These are phyloP conservation scores for Hippoglossus hippoglossus DNA, from an alignment of 2,797 vertebrate species.

Conservation along the genomic window DNA sequence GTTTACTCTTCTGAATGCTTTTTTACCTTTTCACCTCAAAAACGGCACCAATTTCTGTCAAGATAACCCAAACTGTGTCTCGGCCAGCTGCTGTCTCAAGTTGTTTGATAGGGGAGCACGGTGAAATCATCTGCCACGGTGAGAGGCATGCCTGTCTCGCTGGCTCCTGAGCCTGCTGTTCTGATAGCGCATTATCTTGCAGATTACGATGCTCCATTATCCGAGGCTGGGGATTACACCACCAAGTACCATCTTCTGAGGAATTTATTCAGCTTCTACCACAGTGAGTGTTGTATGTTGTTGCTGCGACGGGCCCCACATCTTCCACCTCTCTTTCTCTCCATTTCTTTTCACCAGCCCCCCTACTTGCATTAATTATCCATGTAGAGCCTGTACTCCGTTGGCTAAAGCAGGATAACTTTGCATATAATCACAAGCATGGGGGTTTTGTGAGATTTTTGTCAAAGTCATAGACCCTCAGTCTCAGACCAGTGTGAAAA, in stretches of 20 bases:
- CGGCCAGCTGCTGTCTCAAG: slow-evolving; percentile 61
- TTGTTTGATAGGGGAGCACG: slow-evolving; percentile 69
- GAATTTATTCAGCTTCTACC: slow-evolving; percentile 85
- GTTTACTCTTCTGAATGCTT: slow-evolving; percentile 45
- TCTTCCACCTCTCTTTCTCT: slow-evolving; percentile 29
- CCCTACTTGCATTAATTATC: slow-evolving; percentile 61
- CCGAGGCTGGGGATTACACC: slow-evolving; percentile 94
- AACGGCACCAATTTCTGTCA: slow-evolving; percentile 57
- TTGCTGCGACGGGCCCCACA: slow-evolving; percentile 39
- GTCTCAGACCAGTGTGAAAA: slow-evolving; percentile 41
- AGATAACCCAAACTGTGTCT: slow-evolving; percentile 72
- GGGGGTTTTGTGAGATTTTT: slow-evolving; percentile 24
- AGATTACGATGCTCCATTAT: slow-evolving; percentile 96
- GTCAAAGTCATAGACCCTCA: slow-evolving; percentile 28
- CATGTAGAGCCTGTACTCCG: slow-evolving; percentile 57
- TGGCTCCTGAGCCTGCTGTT: slow-evolving; percentile 65
- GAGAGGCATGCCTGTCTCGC: slow-evolving; percentile 59
- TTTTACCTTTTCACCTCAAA: slow-evolving; percentile 44
- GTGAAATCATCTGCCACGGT: slow-evolving; percentile 64
- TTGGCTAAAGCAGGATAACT: slow-evolving; percentile 62
- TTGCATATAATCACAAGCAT: slow-evolving; percentile 62
- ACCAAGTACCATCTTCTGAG: slow-evolving; percentile 90
- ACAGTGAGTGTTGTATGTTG: slow-evolving; percentile 83
- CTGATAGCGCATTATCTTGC: slow-evolving; percentile 82
- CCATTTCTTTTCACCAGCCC: slow-evolving; percentile 51